Evolutionary conservation across 2,888 invertebrate species (phyloP), one percentile per base, ranked within the genome.

Genomic region (Ptychoptera albimana): DNA sequence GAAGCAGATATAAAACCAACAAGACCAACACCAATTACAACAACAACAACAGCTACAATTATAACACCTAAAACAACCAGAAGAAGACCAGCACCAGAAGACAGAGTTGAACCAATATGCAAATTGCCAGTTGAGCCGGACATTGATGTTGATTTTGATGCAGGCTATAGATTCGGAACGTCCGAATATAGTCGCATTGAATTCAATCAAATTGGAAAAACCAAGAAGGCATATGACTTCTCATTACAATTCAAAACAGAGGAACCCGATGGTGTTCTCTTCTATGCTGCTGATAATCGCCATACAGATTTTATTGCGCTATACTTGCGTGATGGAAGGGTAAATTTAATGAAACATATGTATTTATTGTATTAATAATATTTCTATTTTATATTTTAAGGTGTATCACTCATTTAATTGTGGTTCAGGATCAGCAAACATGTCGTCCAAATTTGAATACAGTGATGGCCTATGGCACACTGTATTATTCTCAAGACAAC

Each of bases 391-490:
- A 37, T 14, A 13, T 10, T 59, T 54, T 3, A 59, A 80, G 77
- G 58, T 88, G 1, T 67, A 79, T 52, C 82, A 79, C 57, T 64
- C 73, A 3, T 82, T 82, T 61, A 79, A 80, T 59, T 80, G 81
- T 54, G 85, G 85, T 14, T 71, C 71, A 0, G 76, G 76, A 7
- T 68, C 72, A 0, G 75, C 72, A 0, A 56, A 68, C 0, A 63
- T 89, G 1, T 61, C 68, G 9, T 79, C 82, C 0, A 54, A 67
- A 0, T 60, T 60, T 10, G 64, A 63, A 2, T 76, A 82, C 54
- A 79, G 81, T 55, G 85, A 88, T 58, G 77, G 79, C 1, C 63
- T 73, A 41, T 92, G 91, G 91, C 91, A 92, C 59, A 71, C 73
- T 1, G 75, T 82, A 0, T 71, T 72, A 10, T 74, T 91, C 53